Evolutionary conservation across 2,113 vertebrate genomes (phyloP), one percentile per base, ranked within the genome.

Genomic region (Plectropomus leopardus): DNA sequence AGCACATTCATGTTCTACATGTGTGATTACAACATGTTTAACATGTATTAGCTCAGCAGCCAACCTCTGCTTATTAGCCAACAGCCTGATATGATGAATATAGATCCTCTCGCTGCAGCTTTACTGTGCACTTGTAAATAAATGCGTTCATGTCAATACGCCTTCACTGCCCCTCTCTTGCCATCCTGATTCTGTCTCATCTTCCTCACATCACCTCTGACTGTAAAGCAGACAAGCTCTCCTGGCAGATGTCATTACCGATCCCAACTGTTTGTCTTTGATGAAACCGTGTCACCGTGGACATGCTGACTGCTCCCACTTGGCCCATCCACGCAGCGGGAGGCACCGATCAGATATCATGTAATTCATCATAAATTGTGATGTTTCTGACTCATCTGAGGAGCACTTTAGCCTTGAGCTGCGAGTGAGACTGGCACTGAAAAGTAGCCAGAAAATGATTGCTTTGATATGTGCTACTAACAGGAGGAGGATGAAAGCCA

Each of bases 131-230:
- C 73, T 34, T 66, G 5, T n/a, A 28, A 78, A 47, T 32, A 34
- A 67, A n/a, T 5, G n/a, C 7, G 3, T 60, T n/a, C 5, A n/a
- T 42, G 58, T 55, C 58, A 51, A 16, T 54, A 32, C 16, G 40
- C 30, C 17, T 65, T 61, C 40, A 16, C 60, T 59, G 67, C 69
- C 60, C 72, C 26, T 65, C 64, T 81, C 67, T 51, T 71, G 66
- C 67, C 88, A 83, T 82, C 82, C 86, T 86, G 86, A 85, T 90
- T 86, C 79, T 83, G 81, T 90, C 88, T 87, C 63, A 42, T 90
- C 81, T 63, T 80, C 72, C 70, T 89, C 83, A 26, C 85, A 34
- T 89, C 88, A 90, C 85, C 72, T 85, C 86, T 77, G 84, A 89
- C 83, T 86, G 76, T 71, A 76, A 80, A 91, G 82, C 79, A 87